Conservation (phyloP, 2,888 invertebrate genomes). For the Ophraella communa region DNA sequence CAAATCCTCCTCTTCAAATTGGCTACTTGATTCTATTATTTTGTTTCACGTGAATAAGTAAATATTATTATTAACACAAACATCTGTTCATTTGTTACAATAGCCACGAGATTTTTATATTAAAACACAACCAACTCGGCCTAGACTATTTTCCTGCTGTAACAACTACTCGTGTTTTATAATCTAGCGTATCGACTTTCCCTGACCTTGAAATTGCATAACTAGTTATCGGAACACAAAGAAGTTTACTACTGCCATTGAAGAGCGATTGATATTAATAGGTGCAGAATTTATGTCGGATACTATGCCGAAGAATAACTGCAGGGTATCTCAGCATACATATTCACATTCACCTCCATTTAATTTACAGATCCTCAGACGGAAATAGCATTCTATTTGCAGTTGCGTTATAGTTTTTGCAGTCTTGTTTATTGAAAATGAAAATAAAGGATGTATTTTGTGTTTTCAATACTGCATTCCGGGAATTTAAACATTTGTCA, state of each 20-base stretch:
- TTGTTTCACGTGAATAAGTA: too few species aligned
- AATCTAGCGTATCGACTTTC: constrained; percentile 50
- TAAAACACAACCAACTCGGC: background rate
- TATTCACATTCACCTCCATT: background rate
- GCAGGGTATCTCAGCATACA: background rate
- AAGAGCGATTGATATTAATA: constrained; percentile 49
- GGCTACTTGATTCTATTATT: too few species aligned
- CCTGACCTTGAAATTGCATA: constrained; percentile 56
- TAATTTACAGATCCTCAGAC: background rate
- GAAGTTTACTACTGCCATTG: constrained; percentile 46
- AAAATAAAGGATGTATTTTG: background rate
- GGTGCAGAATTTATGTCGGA: constrained; percentile 31
- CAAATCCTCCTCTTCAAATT: too few species aligned
- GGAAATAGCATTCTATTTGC: constrained; percentile 1
- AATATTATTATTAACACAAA: too few species aligned
- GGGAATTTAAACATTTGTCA: too few species aligned
- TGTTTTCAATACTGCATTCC: background rate
- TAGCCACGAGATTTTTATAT: background rate
- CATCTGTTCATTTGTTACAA: background rate
- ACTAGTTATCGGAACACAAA: constrained; percentile 48
- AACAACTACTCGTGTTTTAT: constrained; percentile 8
- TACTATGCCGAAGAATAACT: constrained; percentile 27
- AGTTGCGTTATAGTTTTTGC: background rate
- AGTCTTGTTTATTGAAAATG: background rate
- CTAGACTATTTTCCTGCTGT: constrained; percentile 17